Base-by-base conservation (phyloP, 2,797 vertebrate species). In the Podarcis lilfordi region DNA sequence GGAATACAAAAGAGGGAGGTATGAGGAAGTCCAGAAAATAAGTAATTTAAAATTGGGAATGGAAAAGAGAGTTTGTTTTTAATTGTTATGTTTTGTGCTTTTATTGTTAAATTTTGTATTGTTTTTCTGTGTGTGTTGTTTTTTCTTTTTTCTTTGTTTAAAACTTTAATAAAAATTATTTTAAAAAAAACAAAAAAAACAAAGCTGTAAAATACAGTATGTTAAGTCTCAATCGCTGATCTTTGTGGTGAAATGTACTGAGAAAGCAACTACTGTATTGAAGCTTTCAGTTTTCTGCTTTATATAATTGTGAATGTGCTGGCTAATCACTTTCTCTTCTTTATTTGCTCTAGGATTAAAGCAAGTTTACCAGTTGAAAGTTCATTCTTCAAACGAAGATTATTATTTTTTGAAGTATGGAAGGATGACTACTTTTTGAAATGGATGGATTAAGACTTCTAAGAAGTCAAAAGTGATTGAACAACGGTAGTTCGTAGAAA, bases 261-360 rank as follows among this genome's bases (percentile, higher is more conserved):
- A 74, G 45, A 5, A 11, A 78, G 15, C 15, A 77, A 84, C 91
- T 74, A 79, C 92, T 94, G 78, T 35, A 82, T 13, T 76, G 8
- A 7, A 1, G 40, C 85, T 89, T 29, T 78, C 32, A 66, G 68
- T 93, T n/a, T 77, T 77, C 5, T 77, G 35, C n/a, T 91, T 86
- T 85, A 55, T 55, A 13, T 83, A 35, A 82, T 64, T 82, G n/a
- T 59, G 27, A 61, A 59, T 61, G 32, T 35, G 55, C 5, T 79
- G 21, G 77, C 9, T 83, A 93, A 96, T 92, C 11, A 7, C 82
- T 77, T 86, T 91, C 3, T 95, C 35, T 90, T 10, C 84, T 90
- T 95, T 87, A 37, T 95, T 45, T 94, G 0, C 92, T 95, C 75
- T 87, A 97, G 96, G 86, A 69, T 82, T 93, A 88, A 88, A 91